Base-by-base conservation (phyloP, 2,888 invertebrate genomes). In the Lordiphosa andalusiaca region DNA sequence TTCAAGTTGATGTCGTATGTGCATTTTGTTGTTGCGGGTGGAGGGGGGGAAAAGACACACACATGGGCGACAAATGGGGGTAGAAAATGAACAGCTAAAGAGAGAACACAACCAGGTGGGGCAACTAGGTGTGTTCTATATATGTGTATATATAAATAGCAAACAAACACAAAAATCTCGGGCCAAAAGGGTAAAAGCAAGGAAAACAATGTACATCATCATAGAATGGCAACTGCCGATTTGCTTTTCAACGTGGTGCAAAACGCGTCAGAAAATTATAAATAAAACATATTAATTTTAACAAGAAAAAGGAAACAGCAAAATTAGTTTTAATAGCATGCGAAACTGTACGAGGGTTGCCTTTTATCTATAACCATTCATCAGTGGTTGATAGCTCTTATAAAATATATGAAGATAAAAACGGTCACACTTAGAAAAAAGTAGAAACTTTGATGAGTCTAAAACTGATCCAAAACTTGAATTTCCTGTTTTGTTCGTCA, bases 111-210 rank as follows among this genome's bases (percentile, higher is more conserved):
- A 63, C 62, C 23, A 49, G 46, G 37, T 46, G 48, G 59, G 59
- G 44, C 38, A 50, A 51, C 59, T 67, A 60, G 51, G 33, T 21
- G 42, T 64, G 62, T 64, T 49, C 54, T 62, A 46, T 39, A 25
- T 49, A 12, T 19, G 19, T 42, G 10, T 49, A 71, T 68, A 30
- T 44, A 71, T 68, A 61, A 16, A 53, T 57, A 57, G 57, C 57
- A 67, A 57, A 68, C 53, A 9, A 9, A 30, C 6, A 30, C 2
- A 30, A 30, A 30, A 25, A 25, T 9, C 9, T 53, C 57, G 38
- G 56, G 39, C 49, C 23, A 65, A 62, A 37, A 12, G 16, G 38
- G 35, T 23, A 39, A 50, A 49, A 36, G 47, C 39, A 46, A 49
- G 25, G 25, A 52, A 16, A 4, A 10, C 46, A 40, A 16, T 21